These are phyloP conservation scores for Phenacoccus solenopsis DNA, from an alignment of 1,140 invertebrate genomes.

Conservation along the genomic window DNA sequence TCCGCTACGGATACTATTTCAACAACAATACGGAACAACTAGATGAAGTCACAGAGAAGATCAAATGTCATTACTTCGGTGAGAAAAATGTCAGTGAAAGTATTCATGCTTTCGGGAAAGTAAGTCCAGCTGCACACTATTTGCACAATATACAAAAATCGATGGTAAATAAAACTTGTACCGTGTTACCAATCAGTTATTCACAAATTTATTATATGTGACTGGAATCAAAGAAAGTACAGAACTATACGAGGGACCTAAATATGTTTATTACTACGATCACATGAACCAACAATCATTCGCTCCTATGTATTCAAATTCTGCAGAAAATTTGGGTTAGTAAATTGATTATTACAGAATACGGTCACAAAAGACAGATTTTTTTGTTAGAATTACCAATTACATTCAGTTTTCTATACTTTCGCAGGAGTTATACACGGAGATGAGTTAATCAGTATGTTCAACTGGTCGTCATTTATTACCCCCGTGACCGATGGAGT, in stretches of 20 bases:
- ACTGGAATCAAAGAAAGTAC: background rate
- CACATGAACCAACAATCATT: background rate
- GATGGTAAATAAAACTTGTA: no score
- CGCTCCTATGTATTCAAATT: background rate
- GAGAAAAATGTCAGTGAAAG: background rate
- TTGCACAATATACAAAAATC: no score
- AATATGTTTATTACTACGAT: constrained; percentile 5
- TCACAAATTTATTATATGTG: background rate
- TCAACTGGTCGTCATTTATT: constrained; percentile 4
- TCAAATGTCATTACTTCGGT: background rate
- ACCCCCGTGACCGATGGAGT: background rate
- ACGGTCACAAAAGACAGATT: no score
- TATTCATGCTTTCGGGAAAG: background rate
- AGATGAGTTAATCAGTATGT: constrained; percentile 25
- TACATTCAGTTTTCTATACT: background rate
- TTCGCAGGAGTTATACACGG: constrained; percentile 21
- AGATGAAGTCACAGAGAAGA: background rate
- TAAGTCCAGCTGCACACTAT: no score
- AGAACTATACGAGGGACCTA: background rate
- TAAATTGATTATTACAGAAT: no score
- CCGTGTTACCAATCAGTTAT: no score
- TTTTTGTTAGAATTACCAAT: no score
- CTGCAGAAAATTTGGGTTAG: background rate
- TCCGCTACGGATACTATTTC: background rate
- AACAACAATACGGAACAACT: background rate